phyloP scores from a whole-genome alignment of 2,888 invertebrate species.

The Polyommatus icarus region DNA sequence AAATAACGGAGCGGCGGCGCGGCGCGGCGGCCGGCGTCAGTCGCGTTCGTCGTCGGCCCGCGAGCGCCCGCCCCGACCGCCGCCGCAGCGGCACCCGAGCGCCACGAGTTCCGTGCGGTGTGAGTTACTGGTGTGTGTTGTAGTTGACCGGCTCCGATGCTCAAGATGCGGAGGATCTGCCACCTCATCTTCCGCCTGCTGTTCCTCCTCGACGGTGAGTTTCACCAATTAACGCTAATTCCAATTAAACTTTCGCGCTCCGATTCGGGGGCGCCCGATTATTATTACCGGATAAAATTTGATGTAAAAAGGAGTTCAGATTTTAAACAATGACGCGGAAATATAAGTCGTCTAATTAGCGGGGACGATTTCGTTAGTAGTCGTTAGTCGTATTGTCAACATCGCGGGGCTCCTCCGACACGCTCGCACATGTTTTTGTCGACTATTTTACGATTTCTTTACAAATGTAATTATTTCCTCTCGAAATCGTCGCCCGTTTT shows the following conservation, averaged over 20 bases:
- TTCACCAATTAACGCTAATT: background rate
- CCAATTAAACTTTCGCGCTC: conserved; percentile 11
- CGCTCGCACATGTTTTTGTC: background rate
- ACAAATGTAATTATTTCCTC: background rate
- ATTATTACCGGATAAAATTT: background rate
- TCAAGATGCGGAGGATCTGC: conserved; percentile 73
- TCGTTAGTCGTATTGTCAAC: background rate
- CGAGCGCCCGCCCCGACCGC: conserved; percentile 36
- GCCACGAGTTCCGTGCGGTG: conserved; percentile 32
- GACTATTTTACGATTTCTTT: background rate
- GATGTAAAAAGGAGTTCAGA: background rate
- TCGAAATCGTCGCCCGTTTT: background rate
- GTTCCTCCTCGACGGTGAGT: conserved; percentile 69
- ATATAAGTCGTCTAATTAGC: background rate
- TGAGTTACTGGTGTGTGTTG: conserved; percentile 32
- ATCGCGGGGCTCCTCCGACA: background rate
- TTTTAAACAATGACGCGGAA: background rate
- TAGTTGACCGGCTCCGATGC: conserved; percentile 47
- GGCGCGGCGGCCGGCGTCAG: conserved; percentile 37
- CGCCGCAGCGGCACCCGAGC: conserved; percentile 9
- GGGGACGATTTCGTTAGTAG: background rate
- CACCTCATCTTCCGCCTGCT: conserved; percentile 67
- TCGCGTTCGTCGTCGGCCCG: conserved; percentile 41
- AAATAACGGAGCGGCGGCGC: conserved; percentile 61
- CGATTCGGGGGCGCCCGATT: background rate